Conservation (phyloP, 2,888 invertebrate species). For the Rhagophthalmus giganteus region DNA sequence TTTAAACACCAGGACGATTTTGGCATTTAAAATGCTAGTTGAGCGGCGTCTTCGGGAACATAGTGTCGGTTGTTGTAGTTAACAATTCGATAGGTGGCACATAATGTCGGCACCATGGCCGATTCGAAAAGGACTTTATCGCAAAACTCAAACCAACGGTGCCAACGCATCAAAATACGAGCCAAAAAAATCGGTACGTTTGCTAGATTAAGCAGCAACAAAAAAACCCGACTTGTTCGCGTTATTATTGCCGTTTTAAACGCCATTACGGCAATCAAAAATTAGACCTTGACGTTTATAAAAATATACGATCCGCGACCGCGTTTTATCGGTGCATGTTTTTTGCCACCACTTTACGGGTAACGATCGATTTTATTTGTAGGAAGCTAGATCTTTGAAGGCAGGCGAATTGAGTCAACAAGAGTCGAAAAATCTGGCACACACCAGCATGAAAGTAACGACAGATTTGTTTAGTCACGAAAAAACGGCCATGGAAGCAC, state of each 20-base stretch:
- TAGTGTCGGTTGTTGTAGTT: too few species aligned
- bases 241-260: background rate
- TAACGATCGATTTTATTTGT: conserved; percentile 50
- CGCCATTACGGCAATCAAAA: background rate
- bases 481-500: conserved; percentile 67
- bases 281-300: conserved; percentile 1
- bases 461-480: conserved; percentile 86
- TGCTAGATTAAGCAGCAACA: too few species aligned
- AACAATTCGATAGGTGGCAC: conserved; percentile 6
- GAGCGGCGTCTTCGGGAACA: too few species aligned
- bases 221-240: too few species aligned
- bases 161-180: too few species aligned
- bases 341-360: background rate
- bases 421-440: conserved; percentile 82
- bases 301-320: conserved; percentile 2
- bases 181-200: too few species aligned
- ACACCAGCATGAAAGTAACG: conserved; percentile 80
- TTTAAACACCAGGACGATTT: conserved; percentile 59
- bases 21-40: conserved; percentile 27
- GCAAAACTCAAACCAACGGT: too few species aligned
- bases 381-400: conserved; percentile 84
- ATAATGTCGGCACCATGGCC: conserved; percentile 73
- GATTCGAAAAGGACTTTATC: conserved; percentile 54
- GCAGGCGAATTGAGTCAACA: conserved; percentile 83
- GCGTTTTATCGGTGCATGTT: too few species aligned